Evolutionary conservation across 2,797 vertebrate genomes (phyloP).

Genomic region (Propithecus deckenii): DNA sequence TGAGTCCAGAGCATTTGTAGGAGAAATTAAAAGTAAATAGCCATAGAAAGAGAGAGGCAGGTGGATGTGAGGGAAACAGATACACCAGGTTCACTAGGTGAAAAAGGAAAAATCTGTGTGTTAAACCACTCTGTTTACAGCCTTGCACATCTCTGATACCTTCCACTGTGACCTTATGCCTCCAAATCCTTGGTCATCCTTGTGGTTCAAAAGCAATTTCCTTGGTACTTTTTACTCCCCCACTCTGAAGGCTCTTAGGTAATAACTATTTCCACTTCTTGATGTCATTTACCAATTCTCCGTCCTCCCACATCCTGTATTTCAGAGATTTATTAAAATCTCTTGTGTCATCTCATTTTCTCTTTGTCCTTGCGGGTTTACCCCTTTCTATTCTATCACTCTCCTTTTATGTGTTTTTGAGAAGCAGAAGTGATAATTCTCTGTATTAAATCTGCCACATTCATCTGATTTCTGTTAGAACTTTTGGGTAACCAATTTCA

Average conservation of each 20-base stretch:
- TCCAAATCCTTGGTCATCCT: not conserved
- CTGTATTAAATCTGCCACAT: not conserved
- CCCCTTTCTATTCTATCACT: not conserved
- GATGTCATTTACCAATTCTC: not conserved
- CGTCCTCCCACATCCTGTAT: not conserved
- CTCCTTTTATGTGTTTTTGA: not conserved
- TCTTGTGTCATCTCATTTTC: not conserved
- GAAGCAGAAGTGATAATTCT: not conserved
- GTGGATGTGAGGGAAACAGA: not conserved
- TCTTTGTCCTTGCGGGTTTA: not conserved
- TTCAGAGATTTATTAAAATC: not conserved
- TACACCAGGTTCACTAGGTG: rapidly evolving
- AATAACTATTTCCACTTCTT: not conserved
- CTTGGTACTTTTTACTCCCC: not conserved
- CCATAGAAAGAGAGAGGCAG: not conserved
- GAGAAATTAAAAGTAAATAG: not conserved
- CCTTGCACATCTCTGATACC: too few relatives aligned
- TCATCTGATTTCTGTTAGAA: not conserved
- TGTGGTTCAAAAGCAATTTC: not conserved
- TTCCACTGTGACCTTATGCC: not conserved
- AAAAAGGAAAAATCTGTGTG: not conserved
- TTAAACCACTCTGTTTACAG: rapidly evolving
- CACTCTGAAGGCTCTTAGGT: not conserved
- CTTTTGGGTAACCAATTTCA: not conserved
- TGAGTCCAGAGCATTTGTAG: not conserved